Conservation (phyloP, 2,888 invertebrate genomes). For the Catotricha subobsoleta region DNA sequence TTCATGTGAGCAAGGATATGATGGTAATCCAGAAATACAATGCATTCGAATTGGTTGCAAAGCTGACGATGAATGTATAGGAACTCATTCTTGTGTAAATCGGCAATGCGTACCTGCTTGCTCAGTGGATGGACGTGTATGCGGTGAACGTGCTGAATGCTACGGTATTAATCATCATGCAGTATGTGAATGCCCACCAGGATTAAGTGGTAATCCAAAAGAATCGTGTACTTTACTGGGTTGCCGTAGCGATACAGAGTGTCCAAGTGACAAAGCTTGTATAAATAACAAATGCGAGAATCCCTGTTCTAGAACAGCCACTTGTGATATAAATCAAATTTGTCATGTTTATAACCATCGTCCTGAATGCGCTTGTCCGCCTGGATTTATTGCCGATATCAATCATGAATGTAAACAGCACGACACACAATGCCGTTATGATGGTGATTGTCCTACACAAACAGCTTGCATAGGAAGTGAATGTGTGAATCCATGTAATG, state of each 20-base stretch:
- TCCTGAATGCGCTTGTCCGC: conserved; percentile 65
- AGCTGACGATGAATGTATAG: conserved; percentile 58
- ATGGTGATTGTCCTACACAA: conserved; percentile 66
- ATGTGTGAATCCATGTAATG: conserved; percentile 68
- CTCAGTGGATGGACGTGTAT: conserved; percentile 45
- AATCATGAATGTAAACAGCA: conserved; percentile 42
- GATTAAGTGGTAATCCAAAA: conserved; percentile 64
- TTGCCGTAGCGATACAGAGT: conserved; percentile 62
- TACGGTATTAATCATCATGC: conserved; percentile 63
- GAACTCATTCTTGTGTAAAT: conserved; percentile 68
- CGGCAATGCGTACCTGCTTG: conserved; percentile 69
- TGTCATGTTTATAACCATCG: conserved; percentile 61
- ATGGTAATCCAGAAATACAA: conserved; percentile 69
- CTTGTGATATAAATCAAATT: conserved; percentile 53
- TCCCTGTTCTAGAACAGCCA: conserved; percentile 49
- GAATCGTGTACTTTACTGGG: conserved; percentile 61
- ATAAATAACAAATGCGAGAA: conserved; percentile 61
- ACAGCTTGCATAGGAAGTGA: conserved; percentile 64
- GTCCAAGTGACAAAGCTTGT: conserved; percentile 63
- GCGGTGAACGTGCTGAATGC: conserved; percentile 63
- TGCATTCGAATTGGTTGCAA: conserved; percentile 59
- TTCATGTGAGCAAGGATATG: conserved; percentile 63
- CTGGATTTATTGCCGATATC: conserved; percentile 47
- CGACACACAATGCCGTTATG: conserved; percentile 49
- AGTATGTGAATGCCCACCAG: conserved; percentile 66